Base-by-base conservation (phyloP, 1,140 invertebrate genomes). In the Leptopilina boulardi region DNA sequence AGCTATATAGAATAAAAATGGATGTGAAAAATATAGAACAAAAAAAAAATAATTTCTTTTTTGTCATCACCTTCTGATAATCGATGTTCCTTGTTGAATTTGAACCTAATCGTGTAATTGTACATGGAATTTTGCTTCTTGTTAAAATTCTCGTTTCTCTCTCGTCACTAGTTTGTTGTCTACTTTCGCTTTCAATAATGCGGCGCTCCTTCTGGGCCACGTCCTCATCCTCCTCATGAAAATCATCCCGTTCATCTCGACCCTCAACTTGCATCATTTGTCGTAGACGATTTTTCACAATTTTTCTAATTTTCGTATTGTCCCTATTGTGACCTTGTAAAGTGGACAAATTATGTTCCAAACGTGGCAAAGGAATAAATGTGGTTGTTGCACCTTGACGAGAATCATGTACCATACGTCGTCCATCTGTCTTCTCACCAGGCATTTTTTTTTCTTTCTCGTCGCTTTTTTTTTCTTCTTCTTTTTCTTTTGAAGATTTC, bases 221-320 rank as follows among this genome's bases (percentile, higher is more conserved):
- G 11, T 85, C 83, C 4, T 71, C 10, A 4, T 78, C 21, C 2
- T n/a, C n/a, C n/a, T n/a, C n/a, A n/a, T n/a, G n/a, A n/a, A 85
- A 80, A 15, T 85, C 83, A 3, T 71, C 10, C 2, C 77, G 18
- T 1, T 78, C 19, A 2, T 85, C 82, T 15, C 38, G 19, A 3
- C 72, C 81, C 44, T 76, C 76, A 11, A 73, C 84, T 30, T 85
- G 83, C 75, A 89, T 79, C 6, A 89, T 84, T 10, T 88, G 42
- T 19, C 78, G 81, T 38, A 88, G 66, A 5, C 86, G 85, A 79
- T 90, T 90, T 54, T 80, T 87, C 71, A 89, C 86, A 2, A 89
- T 90, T 42, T 90, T 90, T 0, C 76, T 83, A 19, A 85, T 77
- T 73, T 90, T 90, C 41, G 80, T 85, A 26, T 84, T 81, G 19